phyloP scores from a whole-genome alignment of 2,113 vertebrate genomes.

The Chrysemys picta region DNA sequence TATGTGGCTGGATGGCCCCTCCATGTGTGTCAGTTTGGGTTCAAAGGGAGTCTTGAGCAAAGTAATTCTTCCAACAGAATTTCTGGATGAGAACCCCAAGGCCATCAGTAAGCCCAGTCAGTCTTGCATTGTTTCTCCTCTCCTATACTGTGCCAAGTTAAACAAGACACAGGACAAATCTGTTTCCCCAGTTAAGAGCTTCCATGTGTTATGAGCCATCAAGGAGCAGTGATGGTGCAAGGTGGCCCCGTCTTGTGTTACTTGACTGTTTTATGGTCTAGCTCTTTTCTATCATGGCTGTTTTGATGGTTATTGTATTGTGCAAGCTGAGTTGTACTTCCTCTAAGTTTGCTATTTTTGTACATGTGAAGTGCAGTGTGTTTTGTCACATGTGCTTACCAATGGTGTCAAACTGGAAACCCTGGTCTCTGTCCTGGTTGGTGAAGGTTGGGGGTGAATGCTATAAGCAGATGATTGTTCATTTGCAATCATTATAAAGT shows the following conservation, averaged over 20 bases:
- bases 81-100: conserved; percentile 7
- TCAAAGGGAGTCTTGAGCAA: background rate
- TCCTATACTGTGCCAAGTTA: background rate
- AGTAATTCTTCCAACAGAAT: background rate
- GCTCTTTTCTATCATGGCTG: background rate
- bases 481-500: conserved; percentile 20
- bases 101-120: background rate
- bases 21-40: conserved; percentile 20
- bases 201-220: background rate
- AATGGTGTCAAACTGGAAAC: conserved; percentile 9
- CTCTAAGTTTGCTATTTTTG: background rate
- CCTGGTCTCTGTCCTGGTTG: background rate
- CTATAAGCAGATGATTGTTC: conserved; percentile 33
- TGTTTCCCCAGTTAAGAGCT: background rate
- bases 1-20: conserved; percentile 43
- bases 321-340: background rate
- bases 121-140: background rate
- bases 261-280: background rate
- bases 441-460: conserved; percentile 13
- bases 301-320: fast-evolving
- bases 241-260: background rate
- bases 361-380: background rate
- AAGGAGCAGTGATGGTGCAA: background rate
- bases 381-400: background rate
- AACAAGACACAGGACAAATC: background rate